Evolutionary conservation across 2,113 vertebrate genomes (phyloP).

Genomic region (Rhegmatorhina hoffmannsi): DNA sequence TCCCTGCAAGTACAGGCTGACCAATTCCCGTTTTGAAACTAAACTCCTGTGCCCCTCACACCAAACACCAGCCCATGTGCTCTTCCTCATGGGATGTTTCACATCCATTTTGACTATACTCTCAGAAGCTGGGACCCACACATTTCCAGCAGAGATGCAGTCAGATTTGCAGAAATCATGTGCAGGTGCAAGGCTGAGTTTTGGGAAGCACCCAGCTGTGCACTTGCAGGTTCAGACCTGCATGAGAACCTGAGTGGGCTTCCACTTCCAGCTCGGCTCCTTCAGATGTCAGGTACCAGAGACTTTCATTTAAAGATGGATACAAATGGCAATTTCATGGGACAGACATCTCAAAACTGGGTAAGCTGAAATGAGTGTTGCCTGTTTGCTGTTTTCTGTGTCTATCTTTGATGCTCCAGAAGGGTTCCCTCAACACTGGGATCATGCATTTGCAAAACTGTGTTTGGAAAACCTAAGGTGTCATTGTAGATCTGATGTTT

Average conservation of each 20-base stretch:
- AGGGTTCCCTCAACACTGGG: not conserved
- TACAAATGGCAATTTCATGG: not conserved
- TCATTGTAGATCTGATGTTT: not conserved
- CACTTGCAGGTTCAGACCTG: not conserved
- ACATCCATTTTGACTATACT: not conserved
- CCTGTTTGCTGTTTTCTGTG: not conserved
- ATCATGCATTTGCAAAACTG: fast-evolving
- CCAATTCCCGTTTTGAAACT: not conserved
- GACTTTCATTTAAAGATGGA: not conserved
- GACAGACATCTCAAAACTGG: not conserved
- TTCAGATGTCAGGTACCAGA: not conserved
- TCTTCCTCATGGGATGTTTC: not conserved
- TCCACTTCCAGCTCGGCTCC: not conserved
- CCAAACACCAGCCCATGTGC: not conserved
- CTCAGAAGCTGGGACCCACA: not conserved
- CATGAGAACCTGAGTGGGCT: not conserved
- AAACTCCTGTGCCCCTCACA: not conserved
- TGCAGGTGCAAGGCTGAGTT: not conserved
- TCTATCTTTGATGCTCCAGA: not conserved
- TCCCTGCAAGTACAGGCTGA: not conserved
- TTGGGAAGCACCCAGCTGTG: not conserved
- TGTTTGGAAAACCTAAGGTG: not conserved
- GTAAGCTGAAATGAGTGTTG: not conserved
- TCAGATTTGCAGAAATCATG: not conserved
- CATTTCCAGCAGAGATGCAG: not conserved